Evolutionary conservation across 2,113 vertebrate genomes (phyloP), one percentile per base, ranked within the genome.

Genomic region (Chaetodon auriga): DNA sequence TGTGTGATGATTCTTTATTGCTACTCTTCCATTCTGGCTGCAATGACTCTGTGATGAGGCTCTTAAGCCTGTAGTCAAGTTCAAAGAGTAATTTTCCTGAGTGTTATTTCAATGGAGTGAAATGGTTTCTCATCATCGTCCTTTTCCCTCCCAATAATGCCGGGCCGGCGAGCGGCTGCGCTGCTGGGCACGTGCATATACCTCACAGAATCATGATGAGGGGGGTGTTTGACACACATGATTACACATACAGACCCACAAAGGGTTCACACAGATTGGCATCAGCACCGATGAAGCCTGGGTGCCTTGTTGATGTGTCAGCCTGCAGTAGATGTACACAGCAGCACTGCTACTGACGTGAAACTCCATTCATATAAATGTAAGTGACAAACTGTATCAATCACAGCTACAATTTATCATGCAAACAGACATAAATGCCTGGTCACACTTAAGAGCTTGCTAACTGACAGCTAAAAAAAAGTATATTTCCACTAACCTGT

Each of bases 1-100:
- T 61, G 89, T 75, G 80, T 66, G 77, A 80, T 43, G 79, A 88
- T 86, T 87, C 75, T 90, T 91, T 92, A 91, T 91, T 90, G 87
- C 91, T 81, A 62, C 86, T 83, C 82, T 81, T 84, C 79, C 90
- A 90, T 89, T 91, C 84, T 66, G 88, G 63, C 81, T 76, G 90
- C 84, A 92, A 88, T 87, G 85, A 90, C 78, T 92, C 75, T 70
- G 78, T 90, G 90, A 93, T 90, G 90, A 90, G 89, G 86, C 85
- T 71, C 81, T 61, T 85, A 80, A 90, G 92, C 90, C 92, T 78
- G 72, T 79, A 91, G 90, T 90, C 84, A 86, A 89, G 86, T 93
- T 91, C 92, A 92, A 68, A 89, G 88, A 89, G 83, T 92, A 53
- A 94, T 91, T 90, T 90, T 63, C 81, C 66, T 36, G 78, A 89